phyloP scores from a whole-genome alignment of 1,140 invertebrate species.

The Heliothis virescens region DNA sequence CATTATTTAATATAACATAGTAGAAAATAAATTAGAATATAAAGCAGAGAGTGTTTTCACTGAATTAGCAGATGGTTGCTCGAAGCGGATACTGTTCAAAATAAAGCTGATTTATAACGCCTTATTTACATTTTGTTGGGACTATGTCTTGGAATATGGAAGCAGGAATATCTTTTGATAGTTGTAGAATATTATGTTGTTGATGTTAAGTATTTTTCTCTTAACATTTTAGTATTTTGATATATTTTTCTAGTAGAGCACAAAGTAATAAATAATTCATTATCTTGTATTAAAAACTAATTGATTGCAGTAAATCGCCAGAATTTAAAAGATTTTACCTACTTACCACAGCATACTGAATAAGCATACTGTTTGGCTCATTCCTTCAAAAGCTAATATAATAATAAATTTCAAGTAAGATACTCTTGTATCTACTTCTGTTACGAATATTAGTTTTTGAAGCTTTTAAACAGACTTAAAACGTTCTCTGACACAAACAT shows the following conservation, averaged over 20 bases:
- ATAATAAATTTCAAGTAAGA: neutral
- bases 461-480: no score
- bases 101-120: conserved; percentile 61
- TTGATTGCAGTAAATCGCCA: no score
- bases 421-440: no score
- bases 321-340: no score
- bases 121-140: conserved; percentile 63
- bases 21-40: conserved; percentile 33
- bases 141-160: conserved; percentile 36
- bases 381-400: no score
- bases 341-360: no score
- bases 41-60: conserved; percentile 55
- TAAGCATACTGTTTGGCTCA: no score
- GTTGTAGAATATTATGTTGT: neutral
- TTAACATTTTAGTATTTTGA: neutral
- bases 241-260: neutral
- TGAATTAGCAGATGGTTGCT: conserved; percentile 65
- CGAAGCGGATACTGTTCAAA: conserved; percentile 54
- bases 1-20: conserved; percentile 7
- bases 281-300: no score
- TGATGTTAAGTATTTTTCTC: neutral
- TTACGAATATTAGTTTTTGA: no score
- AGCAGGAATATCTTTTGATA: conserved; percentile 14
- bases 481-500: no score
- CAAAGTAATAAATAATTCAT: no score